These are phyloP conservation scores for Stictocephala bisonia DNA, from an alignment of 2,888 invertebrate genomes.

Conservation along the genomic window DNA sequence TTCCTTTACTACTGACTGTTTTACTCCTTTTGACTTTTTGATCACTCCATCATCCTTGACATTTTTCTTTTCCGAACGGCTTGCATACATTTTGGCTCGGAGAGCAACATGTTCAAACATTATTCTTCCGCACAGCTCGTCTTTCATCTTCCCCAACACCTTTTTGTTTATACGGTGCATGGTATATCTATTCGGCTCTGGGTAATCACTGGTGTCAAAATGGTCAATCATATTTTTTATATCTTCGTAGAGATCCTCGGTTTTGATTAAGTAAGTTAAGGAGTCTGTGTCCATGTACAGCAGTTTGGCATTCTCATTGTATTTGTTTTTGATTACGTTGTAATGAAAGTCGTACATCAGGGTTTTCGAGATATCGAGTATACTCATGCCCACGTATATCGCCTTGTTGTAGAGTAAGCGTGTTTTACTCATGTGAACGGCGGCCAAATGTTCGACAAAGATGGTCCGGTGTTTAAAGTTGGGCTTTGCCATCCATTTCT, in stretches of 20 bases:
- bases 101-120: slow-evolving; percentile 11
- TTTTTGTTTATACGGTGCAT: slow-evolving; percentile 37
- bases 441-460: no score
- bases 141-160: slow-evolving; percentile 42
- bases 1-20: not conserved
- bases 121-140: slow-evolving; percentile 37
- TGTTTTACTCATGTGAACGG: no score
- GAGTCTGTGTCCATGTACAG: slow-evolving; percentile 32
- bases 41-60: not conserved
- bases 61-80: no score
- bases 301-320: not conserved
- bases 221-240: slow-evolving; percentile 16
- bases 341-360: slow-evolving; percentile 45
- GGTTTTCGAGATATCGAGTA: slow-evolving; percentile 35
- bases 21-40: slow-evolving; percentile 4
- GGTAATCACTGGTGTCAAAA: slow-evolving; percentile 36
- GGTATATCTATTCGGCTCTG: not conserved
- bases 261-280: slow-evolving; percentile 19
- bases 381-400: slow-evolving; percentile 39
- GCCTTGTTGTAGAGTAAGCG: not conserved
- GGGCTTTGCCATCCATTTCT: no score
- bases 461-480: no score
- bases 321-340: slow-evolving; percentile 1
- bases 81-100: slow-evolving; percentile 13
- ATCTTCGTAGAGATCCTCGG: slow-evolving; percentile 37